Conservation (phyloP, 2,888 invertebrate genomes). For the Diplazon laetatorius region DNA sequence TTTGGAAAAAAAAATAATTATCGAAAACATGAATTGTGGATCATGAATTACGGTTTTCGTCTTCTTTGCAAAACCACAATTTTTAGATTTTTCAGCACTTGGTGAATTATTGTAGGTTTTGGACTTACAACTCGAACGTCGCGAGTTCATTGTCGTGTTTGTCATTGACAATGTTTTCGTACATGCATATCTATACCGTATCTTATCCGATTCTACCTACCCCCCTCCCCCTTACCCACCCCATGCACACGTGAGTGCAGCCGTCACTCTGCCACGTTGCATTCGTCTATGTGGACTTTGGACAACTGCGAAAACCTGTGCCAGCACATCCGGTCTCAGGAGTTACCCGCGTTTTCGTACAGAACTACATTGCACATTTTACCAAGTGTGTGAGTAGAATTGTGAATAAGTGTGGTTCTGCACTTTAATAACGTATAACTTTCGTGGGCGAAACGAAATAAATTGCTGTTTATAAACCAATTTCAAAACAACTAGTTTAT, state of each 20-base stretch:
- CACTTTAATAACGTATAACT: too few relatives aligned
- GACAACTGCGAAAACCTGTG: constrained; percentile 3
- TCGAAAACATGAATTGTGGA: too few relatives aligned
- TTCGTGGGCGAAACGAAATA: too few relatives aligned
- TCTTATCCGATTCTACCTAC: background rate
- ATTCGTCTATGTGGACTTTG: background rate
- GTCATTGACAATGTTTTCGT: background rate
- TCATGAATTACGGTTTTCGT: too few relatives aligned
- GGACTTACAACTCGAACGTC: background rate
- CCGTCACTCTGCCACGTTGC: too few relatives aligned
- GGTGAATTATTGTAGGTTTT: background rate
- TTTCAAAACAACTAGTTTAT: too few relatives aligned
- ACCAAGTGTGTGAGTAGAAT: background rate
- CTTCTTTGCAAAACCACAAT: too few relatives aligned
- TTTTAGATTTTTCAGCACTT: background rate
- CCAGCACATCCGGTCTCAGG: too few relatives aligned
- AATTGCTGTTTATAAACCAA: too few relatives aligned
- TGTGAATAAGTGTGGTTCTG: background rate
- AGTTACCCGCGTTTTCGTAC: background rate
- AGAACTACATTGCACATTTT: background rate
- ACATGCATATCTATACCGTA: background rate
- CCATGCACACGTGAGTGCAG: background rate
- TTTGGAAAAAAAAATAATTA: too few relatives aligned
- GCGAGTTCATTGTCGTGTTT: background rate
- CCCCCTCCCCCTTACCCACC: too few relatives aligned